Base-by-base conservation (phyloP, 2,113 vertebrate species). In the Thryonomys swinderianus region DNA sequence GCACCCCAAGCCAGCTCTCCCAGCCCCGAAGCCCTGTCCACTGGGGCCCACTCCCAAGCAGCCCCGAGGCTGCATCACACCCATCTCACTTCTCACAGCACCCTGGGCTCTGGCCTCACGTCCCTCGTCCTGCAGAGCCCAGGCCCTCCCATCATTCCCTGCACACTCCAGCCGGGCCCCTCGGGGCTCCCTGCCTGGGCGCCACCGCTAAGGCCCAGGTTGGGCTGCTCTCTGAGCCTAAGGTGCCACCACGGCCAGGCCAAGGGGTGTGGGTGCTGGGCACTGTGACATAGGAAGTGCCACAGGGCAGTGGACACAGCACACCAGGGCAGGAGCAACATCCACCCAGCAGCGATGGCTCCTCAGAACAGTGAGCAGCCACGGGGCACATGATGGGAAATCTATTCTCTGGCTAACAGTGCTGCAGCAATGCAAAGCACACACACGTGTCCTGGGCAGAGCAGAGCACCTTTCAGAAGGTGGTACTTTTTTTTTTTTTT, bases 21-120 rank as follows among this genome's bases (percentile, higher is more conserved):
- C 3, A 6, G 0, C 8, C 7, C 6, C 13, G 1, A 21, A 92
- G 5, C 4, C 69, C 42, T 59, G 16, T 7, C 74, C 5, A 67
- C 66, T 3, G 0, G 6, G 37, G 6, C 8, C 9, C 25, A 17
- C 64, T 55, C 82, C 48, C 9, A 0, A 23, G n/a, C 12, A 7
- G 12, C 7, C 45, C 73, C 7, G 0, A 37, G 32, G 34, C 55
- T 40, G 3, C 7, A 37, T 55, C 53, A 73, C 10, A 16, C 13
- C 42, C 71, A 37, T 16, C 64, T 91, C 27, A 3, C 18, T 27
- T 40, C 34, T 11, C 12, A 17, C 1, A 7, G n/a, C n/a, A 34
- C 48, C 18, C 53, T 45, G 16, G 48, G 48, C 45, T 17, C 11
- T 53, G 61, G 64, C 40, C 57, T 53, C 27, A 14, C 7, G 4